Conservation (phyloP, 1,140 invertebrate genomes). For the Sminthurinus signatus region DNA sequence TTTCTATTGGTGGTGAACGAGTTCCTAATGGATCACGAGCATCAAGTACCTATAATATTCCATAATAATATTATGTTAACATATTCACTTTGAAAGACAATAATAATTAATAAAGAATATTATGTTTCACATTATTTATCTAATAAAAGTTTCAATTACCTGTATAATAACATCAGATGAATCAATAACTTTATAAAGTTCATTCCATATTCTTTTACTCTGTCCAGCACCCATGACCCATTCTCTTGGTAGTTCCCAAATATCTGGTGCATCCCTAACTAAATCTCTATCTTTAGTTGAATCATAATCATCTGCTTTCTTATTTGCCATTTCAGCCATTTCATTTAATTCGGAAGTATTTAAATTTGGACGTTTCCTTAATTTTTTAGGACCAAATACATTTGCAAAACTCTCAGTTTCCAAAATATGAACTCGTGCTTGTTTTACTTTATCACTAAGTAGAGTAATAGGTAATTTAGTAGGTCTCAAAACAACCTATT, state of each 20-base stretch:
- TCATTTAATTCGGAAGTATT: slow-evolving; percentile 61
- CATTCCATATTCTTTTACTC: slow-evolving; percentile 98
- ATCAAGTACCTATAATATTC: slow-evolving; percentile 76
- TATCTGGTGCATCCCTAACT: slow-evolving; percentile 62
- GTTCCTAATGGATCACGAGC: slow-evolving; percentile 93
- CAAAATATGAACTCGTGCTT: slow-evolving; percentile 78
- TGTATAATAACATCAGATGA: slow-evolving; percentile 96
- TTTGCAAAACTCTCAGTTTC: slow-evolving; percentile 91
- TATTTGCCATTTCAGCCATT: slow-evolving; percentile 61
- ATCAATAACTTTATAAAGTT: slow-evolving; percentile 98
- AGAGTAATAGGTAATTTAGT: slow-evolving; percentile 90
- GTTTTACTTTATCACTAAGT: slow-evolving; percentile 86
- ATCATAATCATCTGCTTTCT: slow-evolving; percentile 68
- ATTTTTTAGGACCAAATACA: slow-evolving; percentile 92
- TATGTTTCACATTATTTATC: too few relatives aligned
- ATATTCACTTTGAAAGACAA: too few relatives aligned
- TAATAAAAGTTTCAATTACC: too few relatives aligned
- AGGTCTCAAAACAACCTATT: slow-evolving; percentile 88
- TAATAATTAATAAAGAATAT: too few relatives aligned
- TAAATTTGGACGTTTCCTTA: slow-evolving; percentile 83
- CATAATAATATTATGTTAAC: too few relatives aligned
- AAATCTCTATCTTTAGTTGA: slow-evolving; percentile 72
- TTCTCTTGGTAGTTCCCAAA: slow-evolving; percentile 55
- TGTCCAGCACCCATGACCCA: slow-evolving; percentile 82
- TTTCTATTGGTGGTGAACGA: slow-evolving; percentile 85